Conservation (phyloP, 2,888 invertebrate genomes). For the Cybosia mesomella region DNA sequence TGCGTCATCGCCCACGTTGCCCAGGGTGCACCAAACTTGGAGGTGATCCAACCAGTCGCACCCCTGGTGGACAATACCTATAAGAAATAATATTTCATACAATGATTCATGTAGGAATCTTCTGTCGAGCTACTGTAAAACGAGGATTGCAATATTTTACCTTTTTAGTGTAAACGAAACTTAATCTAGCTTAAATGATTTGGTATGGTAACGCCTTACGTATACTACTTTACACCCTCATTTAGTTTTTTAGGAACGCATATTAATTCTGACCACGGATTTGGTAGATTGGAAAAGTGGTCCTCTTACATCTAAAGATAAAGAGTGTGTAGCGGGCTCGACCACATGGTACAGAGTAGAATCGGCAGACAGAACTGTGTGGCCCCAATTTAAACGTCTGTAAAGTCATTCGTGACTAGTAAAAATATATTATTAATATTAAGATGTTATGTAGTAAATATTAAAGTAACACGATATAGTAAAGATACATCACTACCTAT, state of each 20-base stretch:
- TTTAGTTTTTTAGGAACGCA: slow-evolving; percentile 6
- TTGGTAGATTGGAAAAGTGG: not conserved
- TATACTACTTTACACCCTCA: not conserved
- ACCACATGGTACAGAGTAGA: not conserved
- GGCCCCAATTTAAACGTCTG: not conserved
- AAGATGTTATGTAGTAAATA: too few species aligned
- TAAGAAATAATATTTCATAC: too few species aligned
- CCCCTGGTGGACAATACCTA: too few species aligned
- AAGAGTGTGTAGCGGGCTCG: not conserved
- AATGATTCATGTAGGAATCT: too few species aligned
- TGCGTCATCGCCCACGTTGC: too few species aligned
- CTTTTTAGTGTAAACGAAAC: not conserved
- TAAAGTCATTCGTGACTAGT: not conserved
- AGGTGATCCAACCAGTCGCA: too few species aligned
- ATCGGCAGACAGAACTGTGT: not conserved
- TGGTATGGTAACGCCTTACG: not conserved
- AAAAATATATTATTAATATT: too few species aligned
- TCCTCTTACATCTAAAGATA: not conserved
- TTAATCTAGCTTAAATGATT: not conserved
- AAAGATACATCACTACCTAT: too few species aligned
- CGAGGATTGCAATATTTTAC: too few species aligned
- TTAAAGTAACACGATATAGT: too few species aligned
- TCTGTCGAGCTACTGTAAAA: too few species aligned
- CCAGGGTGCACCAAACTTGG: too few species aligned
- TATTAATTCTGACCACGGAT: not conserved